These are phyloP conservation scores for Barypeithes pellucidus DNA, from an alignment of 2,888 invertebrate species.

Conservation along the genomic window DNA sequence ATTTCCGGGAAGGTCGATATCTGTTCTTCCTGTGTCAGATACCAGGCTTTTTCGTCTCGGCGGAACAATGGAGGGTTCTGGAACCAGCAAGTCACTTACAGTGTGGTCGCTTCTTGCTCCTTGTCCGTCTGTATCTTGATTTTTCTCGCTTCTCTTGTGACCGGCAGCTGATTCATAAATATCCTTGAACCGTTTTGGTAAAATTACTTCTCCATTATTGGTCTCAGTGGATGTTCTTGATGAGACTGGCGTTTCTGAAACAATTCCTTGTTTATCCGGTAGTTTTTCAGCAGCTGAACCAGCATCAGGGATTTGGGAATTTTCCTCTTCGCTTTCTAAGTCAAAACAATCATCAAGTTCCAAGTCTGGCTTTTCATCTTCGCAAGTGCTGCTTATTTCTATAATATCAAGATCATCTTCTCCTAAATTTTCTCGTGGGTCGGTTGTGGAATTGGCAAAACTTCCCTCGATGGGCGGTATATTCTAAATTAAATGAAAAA, in stretches of 20 bases:
- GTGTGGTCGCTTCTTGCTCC: background rate
- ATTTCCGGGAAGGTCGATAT: background rate
- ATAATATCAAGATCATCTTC: background rate
- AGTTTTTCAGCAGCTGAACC: background rate
- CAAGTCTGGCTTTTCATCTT: background rate
- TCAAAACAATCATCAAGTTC: slow-evolving; percentile 5
- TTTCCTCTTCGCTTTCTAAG: no score
- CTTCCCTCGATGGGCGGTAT: background rate
- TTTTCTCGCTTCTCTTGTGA: background rate
- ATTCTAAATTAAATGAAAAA: background rate
- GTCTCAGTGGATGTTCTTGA: background rate
- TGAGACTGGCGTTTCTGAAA: background rate
- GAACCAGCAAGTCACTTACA: background rate
- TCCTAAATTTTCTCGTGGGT: background rate
- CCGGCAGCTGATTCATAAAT: background rate
- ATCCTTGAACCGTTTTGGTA: background rate
- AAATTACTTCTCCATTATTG: background rate
- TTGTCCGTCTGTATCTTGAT: background rate
- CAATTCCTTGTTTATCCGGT: background rate
- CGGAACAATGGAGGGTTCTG: background rate
- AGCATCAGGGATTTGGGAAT: background rate
- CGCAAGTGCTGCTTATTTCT: background rate
- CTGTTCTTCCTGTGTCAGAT: background rate
- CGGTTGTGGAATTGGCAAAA: background rate
- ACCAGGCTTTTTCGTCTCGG: background rate